A percentile compares a stretch with the other conserved stretches of the same genome.
Evolutionary conservation across 2,113 vertebrate species (phyloP).

Genomic region (Phocoena sinus): DNA sequence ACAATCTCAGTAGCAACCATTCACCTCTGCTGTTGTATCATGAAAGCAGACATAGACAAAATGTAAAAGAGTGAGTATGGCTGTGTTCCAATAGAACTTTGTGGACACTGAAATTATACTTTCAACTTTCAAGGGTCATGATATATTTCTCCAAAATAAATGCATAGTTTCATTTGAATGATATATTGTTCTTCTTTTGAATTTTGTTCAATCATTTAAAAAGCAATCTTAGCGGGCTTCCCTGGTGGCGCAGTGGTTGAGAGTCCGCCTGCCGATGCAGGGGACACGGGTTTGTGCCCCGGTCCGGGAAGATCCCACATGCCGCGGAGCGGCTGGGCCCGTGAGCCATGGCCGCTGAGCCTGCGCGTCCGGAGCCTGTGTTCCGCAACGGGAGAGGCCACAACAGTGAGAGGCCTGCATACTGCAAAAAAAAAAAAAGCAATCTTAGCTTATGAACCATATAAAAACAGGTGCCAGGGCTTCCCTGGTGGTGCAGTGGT

Average conservation of each 20-base stretch:
- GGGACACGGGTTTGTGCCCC: too few relatives aligned
- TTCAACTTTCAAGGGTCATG: not conserved
- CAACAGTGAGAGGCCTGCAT: too few relatives aligned
- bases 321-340: too few relatives aligned
- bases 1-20: not conserved
- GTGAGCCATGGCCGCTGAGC: too few relatives aligned
- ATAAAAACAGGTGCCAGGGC: not conserved
- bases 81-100: not conserved
- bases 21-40: not conserved
- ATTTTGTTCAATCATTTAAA: conserved; percentile 10
- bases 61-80: not conserved
- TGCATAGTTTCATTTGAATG: too few relatives aligned
- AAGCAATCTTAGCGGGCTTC: not conserved
- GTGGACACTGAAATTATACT: not conserved
- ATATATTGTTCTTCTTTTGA: not conserved
- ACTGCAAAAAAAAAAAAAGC: not conserved
- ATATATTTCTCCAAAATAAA: not conserved
- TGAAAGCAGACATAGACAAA: not conserved
- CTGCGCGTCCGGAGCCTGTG: too few relatives aligned
- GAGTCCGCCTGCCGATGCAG: too few relatives aligned
- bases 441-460: not conserved
- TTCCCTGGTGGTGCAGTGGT: too few relatives aligned
- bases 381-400: too few relatives aligned
- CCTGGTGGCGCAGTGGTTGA: too few relatives aligned
- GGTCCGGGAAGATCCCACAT: too few relatives aligned